Evolutionary conservation across 2,888 invertebrate genomes (phyloP).

Genomic region (Xestia xanthographa): DNA sequence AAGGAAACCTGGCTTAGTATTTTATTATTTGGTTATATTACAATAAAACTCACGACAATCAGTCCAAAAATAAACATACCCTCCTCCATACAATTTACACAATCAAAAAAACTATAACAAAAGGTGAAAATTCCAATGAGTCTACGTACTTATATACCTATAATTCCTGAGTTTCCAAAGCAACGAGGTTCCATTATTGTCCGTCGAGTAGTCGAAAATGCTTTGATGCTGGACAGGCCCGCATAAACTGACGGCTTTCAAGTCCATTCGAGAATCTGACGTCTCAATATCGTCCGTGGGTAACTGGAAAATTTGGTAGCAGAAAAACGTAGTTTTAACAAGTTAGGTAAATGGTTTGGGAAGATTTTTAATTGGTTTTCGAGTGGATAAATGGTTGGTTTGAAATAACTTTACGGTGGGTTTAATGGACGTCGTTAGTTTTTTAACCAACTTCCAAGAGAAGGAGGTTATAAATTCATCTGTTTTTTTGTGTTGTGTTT

Average conservation of each 20-base stretch:
- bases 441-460: too few species aligned
- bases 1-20: background rate
- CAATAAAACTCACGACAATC: background rate
- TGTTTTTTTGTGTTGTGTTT: too few species aligned
- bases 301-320: conserved; percentile 19
- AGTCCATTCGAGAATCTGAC: conserved; percentile 19
- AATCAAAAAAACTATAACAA: conserved; percentile 36
- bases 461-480: too few species aligned
- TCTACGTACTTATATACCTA: conserved; percentile 8
- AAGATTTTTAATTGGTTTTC: conserved; percentile 28
- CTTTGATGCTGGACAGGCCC: conserved; percentile 59
- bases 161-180: conserved; percentile 41
- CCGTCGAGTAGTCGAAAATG: conserved; percentile 42
- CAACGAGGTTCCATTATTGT: conserved; percentile 60
- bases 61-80: conserved; percentile 21
- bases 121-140: conserved; percentile 47
- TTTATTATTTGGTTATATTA: background rate
- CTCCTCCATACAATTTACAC: conserved; percentile 23
- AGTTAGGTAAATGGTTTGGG: conserved; percentile 1
- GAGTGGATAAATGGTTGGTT: background rate
- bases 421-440: background rate
- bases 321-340: conserved; percentile 9
- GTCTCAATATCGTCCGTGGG: conserved; percentile 5
- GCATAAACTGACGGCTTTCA: conserved; percentile 48
- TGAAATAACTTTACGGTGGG: background rate